Percentiles rank a stretch among this genome's conserved stretches.
phyloP scores from a whole-genome alignment of 1,140 invertebrate species.

The Zophobas atratus region DNA sequence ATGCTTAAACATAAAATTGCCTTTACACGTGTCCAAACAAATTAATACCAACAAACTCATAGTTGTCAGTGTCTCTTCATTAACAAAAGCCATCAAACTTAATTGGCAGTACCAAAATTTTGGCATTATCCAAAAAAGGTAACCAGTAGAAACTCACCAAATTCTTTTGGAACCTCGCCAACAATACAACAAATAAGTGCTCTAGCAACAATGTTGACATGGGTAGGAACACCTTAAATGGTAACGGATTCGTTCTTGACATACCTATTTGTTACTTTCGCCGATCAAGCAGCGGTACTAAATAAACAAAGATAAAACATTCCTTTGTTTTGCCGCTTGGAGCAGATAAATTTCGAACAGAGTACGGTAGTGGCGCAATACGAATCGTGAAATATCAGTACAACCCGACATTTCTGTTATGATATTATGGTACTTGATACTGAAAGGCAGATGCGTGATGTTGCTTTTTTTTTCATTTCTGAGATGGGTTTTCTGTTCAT shows the following conservation, averaged over 20 bases:
- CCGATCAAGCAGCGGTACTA: slow-evolving; percentile 23
- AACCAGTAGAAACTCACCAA: no score
- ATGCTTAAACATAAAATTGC: no score
- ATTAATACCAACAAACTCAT: no score
- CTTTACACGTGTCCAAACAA: no score
- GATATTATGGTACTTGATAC: background rate
- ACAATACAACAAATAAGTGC: background rate
- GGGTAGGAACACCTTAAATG: slow-evolving; percentile 24
- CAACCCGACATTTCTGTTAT: background rate
- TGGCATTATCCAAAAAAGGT: no score
- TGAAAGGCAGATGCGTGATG: slow-evolving; percentile 13
- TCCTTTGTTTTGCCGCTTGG: slow-evolving; percentile 13
- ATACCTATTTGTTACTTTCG: slow-evolving; percentile 37
- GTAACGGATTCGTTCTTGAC: slow-evolving; percentile 38
- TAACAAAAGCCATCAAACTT: no score
- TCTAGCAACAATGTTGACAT: slow-evolving; percentile 20
- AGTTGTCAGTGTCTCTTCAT: no score
- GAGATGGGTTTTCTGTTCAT: no score
- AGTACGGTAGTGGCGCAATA: background rate
- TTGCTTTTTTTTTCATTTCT: background rate
- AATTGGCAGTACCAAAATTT: no score
- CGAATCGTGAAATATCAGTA: slow-evolving; percentile 3
- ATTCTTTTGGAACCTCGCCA: no score
- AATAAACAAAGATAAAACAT: background rate
- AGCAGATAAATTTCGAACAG: background rate